phyloP scores from a whole-genome alignment of 2,888 invertebrate genomes.

The Euplagia quadripunctaria region DNA sequence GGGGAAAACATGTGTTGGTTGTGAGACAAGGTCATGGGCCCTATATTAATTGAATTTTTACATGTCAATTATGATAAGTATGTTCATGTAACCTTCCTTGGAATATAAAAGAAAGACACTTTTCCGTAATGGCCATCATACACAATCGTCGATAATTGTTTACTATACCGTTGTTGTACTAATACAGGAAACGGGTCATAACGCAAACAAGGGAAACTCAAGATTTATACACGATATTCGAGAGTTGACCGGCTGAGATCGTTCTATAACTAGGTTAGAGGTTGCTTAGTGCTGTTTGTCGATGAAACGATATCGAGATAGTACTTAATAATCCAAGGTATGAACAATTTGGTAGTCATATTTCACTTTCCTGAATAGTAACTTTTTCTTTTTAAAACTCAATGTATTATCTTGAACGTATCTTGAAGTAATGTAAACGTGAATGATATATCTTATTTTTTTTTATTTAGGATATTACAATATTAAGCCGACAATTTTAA shows the following conservation, averaged over 20 bases:
- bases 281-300: constrained; percentile 37
- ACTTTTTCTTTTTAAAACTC: no score
- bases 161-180: neutral
- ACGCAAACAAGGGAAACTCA: constrained; percentile 39
- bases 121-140: neutral
- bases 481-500: no score
- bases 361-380: no score
- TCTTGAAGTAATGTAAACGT: no score
- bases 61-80: no score
- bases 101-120: neutral
- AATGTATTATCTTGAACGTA: no score
- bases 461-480: no score
- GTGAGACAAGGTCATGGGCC: no score
- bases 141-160: neutral
- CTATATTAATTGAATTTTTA: no score
- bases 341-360: no score
- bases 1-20: no score
- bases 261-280: constrained; percentile 55
- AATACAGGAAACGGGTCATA: constrained; percentile 13
- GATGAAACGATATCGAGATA: neutral
- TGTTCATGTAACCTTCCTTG: neutral
- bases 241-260: constrained; percentile 53
- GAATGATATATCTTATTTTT: no score
- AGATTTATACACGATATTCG: constrained; percentile 49
- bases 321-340: neutral